Base-by-base conservation (phyloP, 2,113 vertebrate species). In the Coreoperca whiteheadi region DNA sequence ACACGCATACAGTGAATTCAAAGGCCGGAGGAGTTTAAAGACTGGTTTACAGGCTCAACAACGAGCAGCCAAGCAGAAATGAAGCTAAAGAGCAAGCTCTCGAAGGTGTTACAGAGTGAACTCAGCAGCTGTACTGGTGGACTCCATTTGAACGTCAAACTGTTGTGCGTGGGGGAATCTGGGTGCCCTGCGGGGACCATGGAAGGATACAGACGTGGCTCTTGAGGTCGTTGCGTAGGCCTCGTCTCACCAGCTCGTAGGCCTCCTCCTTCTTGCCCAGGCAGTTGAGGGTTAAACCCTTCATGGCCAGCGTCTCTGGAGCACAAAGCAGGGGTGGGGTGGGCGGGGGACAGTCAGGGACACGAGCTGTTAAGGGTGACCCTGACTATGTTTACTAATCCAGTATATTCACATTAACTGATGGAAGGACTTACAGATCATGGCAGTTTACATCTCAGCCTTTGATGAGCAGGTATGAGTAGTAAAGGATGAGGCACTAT, bases 131-230 rank as follows among this genome's bases (percentile, higher is more conserved):
- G 51, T 3, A 15, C 9, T 9, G 39, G 8, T 43, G 3, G 28
- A 50, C 3, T 34, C 14, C 34, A n/a, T 60, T 2, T 11, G 9
- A 65, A 21, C 5, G 9, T 76, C 32, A 39, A 5, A 53, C 4
- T 23, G 61, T 28, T 39, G 48, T 32, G 66, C 0, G 4, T 18
- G 11, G 34, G 18, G 18, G 21, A 7, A 23, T 32, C 16, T 28
- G 50, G 50, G 16, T 11, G 14, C 0, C 18, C 48, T 6, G 48
- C 25, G 15, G 32, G 20, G 3, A 21, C 6, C n/a, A 41, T 43
- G 46, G 21, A 71, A 79, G 77, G 77, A 79, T 79, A 79, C 77
- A 79, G 66, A 79, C 77, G 12, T 79, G 77, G 66, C 77, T 79
- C 77, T 53, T 79, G 56, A 79, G 77, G 66, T 79, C 77, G n/a